Evolutionary conservation across 2,797 vertebrate genomes (phyloP).

Genomic region (Neostethus bicornis): DNA sequence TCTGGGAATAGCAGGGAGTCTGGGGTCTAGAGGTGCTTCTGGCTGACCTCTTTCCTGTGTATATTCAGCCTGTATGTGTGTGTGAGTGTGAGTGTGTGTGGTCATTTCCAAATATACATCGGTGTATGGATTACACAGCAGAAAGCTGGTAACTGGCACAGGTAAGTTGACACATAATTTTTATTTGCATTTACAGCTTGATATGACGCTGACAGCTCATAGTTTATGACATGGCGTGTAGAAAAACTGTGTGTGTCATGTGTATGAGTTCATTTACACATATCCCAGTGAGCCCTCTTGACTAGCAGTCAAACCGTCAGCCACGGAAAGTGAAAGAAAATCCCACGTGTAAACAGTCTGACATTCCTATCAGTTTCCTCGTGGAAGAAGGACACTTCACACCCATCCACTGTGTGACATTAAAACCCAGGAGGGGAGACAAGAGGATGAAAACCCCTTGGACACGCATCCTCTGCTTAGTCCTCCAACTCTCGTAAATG

Average conservation of each 20-base stretch:
- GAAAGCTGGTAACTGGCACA: conserved; percentile 66
- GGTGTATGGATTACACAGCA: conserved; percentile 59
- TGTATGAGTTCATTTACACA: conserved; percentile 20
- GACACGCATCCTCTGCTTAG: conserved; percentile 14
- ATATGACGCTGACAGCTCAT: conserved; percentile 24
- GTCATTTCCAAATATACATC: conserved; percentile 75
- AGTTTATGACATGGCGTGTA: conserved; percentile 35
- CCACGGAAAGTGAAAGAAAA: conserved; percentile 42
- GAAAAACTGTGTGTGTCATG: conserved; percentile 3
- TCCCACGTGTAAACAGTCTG: conserved; percentile 48
- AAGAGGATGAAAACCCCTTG: conserved; percentile 12
- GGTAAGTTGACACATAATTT: conserved; percentile 52
- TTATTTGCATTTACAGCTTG: conserved; percentile 45
- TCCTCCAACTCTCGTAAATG: neutral
- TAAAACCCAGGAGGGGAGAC: conserved; percentile 30
- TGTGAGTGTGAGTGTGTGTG: conserved; percentile 44
- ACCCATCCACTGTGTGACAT: conserved; percentile 42
- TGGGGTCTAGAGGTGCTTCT: conserved; percentile 71
- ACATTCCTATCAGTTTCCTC: conserved; percentile 49
- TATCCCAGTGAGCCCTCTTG: conserved; percentile 23
- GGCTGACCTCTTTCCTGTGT: conserved; percentile 66
- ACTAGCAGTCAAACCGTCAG: conserved; percentile 43
- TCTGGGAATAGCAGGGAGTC: conserved; percentile 78
- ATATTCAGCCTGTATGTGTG: conserved; percentile 59
- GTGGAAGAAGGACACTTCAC: conserved; percentile 50